A percentile compares a stretch with the other conserved stretches of the same genome.
phyloP scores from a whole-genome alignment of 2,888 invertebrate species.

The Chironomus tentans region DNA sequence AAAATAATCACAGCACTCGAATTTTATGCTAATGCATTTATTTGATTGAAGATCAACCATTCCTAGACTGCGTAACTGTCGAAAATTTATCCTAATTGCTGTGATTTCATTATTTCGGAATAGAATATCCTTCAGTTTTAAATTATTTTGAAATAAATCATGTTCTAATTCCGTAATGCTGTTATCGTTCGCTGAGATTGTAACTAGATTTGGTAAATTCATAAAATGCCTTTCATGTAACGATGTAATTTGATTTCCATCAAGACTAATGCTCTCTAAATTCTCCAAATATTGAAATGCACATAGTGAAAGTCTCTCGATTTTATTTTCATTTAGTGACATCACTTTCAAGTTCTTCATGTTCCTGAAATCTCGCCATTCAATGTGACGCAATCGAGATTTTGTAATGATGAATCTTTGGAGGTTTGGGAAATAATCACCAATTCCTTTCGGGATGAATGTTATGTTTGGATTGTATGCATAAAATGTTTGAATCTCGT shows the following conservation, averaged over 20 bases:
- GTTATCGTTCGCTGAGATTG: not conserved
- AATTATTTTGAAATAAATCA: constrained; percentile 2
- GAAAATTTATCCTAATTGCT: not conserved
- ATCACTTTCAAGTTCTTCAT: not conserved
- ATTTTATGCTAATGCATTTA: not conserved
- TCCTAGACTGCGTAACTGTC: not conserved
- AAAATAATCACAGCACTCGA: not conserved
- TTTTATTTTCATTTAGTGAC: not conserved
- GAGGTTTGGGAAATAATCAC: constrained; percentile 1
- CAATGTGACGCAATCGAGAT: not conserved
- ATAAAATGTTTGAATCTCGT: not conserved
- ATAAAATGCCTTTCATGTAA: not conserved
- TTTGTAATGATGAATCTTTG: not conserved
- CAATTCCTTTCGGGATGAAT: constrained; percentile 4
- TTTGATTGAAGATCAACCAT: not conserved
- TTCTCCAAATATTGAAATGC: constrained; percentile 7
- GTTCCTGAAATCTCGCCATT: constrained; percentile 11
- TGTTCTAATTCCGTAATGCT: not conserved
- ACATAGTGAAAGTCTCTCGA: constrained; percentile 1
- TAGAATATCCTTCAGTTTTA: not conserved
- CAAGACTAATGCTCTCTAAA: not conserved
- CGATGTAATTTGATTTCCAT: constrained; percentile 2
- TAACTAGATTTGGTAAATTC: not conserved
- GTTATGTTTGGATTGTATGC: not conserved
- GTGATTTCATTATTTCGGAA: not conserved